phyloP scores from a whole-genome alignment of 2,797 vertebrate species.

The Brachyrhaphis roseni region DNA sequence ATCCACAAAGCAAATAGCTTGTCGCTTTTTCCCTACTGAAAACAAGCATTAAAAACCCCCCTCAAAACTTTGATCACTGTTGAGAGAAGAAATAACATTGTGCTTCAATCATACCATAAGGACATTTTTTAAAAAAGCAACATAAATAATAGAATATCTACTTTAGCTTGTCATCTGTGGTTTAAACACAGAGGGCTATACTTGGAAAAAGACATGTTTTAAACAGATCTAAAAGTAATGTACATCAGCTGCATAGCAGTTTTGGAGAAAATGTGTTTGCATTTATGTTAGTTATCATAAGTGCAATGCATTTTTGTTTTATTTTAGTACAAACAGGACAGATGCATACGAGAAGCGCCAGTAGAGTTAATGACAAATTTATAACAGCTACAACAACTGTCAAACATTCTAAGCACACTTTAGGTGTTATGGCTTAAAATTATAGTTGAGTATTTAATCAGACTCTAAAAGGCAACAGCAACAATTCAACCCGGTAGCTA shows the following conservation, averaged over 20 bases:
- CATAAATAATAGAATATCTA: conserved; percentile 69
- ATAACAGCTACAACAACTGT: conserved; percentile 50
- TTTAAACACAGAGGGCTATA: conserved; percentile 60
- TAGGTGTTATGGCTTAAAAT: conserved; percentile 68
- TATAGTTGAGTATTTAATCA: conserved; percentile 38
- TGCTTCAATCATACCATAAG: conserved; percentile 45
- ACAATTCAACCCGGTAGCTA: conserved; percentile 47
- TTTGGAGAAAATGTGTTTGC: conserved; percentile 69
- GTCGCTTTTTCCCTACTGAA: conserved; percentile 15
- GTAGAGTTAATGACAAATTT: conserved; percentile 48
- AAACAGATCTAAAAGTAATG: conserved; percentile 25
- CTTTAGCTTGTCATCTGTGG: conserved; percentile 56
- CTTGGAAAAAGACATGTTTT: conserved; percentile 43
- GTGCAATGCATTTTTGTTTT: conserved; percentile 54
- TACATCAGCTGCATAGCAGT: conserved; percentile 81
- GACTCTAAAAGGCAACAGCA: conserved; percentile 50
- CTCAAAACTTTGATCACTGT: conserved; percentile 23
- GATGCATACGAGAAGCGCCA: conserved; percentile 59
- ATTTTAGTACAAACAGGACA: conserved; percentile 69
- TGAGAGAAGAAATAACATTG: conserved; percentile 29
- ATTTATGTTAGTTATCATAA: conserved; percentile 68
- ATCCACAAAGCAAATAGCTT: conserved; percentile 33
- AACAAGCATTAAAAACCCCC: conserved; percentile 6
- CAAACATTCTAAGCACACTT: conserved; percentile 53
- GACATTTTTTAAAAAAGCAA: conserved; percentile 40